Conservation (phyloP, 2,888 invertebrate species). For the Sarcophaga caerulescens region DNA sequence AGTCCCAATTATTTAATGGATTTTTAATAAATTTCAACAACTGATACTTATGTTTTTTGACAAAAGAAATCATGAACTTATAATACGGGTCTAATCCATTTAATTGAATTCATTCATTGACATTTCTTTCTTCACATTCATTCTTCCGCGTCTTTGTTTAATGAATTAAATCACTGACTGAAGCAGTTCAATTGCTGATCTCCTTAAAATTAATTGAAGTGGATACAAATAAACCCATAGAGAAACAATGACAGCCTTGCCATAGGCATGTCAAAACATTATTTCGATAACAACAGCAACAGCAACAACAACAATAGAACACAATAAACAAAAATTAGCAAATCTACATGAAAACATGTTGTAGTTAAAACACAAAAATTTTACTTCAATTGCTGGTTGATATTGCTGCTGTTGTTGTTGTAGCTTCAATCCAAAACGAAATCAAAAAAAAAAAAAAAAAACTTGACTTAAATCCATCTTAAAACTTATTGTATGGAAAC, state of each 20-base stretch:
- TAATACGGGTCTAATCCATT: constrained; percentile 5
- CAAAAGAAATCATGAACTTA: background rate
- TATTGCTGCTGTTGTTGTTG: constrained; percentile 1
- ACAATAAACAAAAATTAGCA: constrained; percentile 31
- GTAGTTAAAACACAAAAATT: background rate
- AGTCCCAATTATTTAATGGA: background rate
- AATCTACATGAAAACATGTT: constrained; percentile 42
- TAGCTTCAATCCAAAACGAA: background rate
- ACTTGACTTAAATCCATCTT: constrained; percentile 28
- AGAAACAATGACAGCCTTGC: constrained; percentile 48
- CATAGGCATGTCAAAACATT: constrained; percentile 38
- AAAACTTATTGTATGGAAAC: constrained; percentile 16
- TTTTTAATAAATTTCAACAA: constrained; percentile 40
- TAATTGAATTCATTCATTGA: constrained; percentile 11
- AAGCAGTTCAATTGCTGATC: constrained; percentile 20
- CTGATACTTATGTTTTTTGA: background rate
- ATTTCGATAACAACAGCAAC: constrained; percentile 27
- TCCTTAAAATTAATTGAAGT: constrained; percentile 40
- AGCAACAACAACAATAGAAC: constrained; percentile 6
- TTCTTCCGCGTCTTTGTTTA: constrained; percentile 5
- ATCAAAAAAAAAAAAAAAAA: background rate
- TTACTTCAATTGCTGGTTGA: background rate
- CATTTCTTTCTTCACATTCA: background rate
- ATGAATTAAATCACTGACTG: constrained; percentile 13
- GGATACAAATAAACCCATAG: constrained; percentile 14